Evolutionary conservation across 2,888 invertebrate genomes (phyloP), one percentile per base, ranked within the genome.

Genomic region (Elaeidobius kamerunicus): DNA sequence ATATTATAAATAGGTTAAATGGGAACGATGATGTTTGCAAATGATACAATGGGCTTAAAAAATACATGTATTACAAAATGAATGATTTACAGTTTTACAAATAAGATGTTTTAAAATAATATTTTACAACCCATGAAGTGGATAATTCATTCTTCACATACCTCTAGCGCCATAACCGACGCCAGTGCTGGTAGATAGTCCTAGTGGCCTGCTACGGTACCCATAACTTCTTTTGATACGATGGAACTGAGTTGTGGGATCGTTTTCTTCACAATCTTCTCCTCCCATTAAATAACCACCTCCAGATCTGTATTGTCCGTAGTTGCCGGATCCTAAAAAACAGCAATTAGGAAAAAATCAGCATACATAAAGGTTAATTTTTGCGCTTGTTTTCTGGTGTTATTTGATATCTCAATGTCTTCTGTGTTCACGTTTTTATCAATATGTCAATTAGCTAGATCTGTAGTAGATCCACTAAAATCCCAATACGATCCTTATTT

Each of bases 211-310:
- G 32, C 50, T 58, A 23, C 59, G 44, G 23, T 60, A 60, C 4
- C 44, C 49, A 28, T 52, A 52, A 36, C 61, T 62, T 35, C 63
- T 52, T 49, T 60, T 61, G 17, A 41, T 20, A 43, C 61, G 58
- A 23, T 51, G 46, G 12, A 11, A 32, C 23, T 57, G 50, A 48
- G 52, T 47, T 30, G 44, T 55, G 3, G 57, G 55, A 50, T 60
- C 60, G 42, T 58, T 56, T 11, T 55, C 54, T 34, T 52, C 28
- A 43, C 61, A 62, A n/a, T 61, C 61, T 54, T 58, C 59, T 14
- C 57, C 59, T 2, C 52, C 44, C 27, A 46, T 20, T 17, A 40
- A 43, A 36, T 50, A 45, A 6, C 50, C 28, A 20, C 48, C 49
- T 18, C 55, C 58, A 12, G 56, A 48, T 54, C 48, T 55, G 32